phyloP scores from a whole-genome alignment of 2,888 invertebrate species.

The Latrodectus hesperus region DNA sequence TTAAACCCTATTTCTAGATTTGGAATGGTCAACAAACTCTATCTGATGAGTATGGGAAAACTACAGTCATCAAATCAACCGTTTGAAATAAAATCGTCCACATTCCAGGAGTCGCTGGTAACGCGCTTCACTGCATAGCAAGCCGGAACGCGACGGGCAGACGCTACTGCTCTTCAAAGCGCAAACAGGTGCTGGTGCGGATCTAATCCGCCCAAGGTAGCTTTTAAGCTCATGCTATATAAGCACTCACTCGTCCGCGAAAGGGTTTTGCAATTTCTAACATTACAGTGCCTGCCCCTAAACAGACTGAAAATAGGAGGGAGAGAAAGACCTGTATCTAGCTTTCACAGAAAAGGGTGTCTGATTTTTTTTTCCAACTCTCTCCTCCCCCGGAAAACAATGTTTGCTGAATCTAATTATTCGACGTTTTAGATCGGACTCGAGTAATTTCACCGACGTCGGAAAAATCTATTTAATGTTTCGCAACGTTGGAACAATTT shows the following conservation, averaged over 20 bases:
- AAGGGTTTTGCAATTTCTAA: slow-evolving; percentile 2
- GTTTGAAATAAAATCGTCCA: no score
- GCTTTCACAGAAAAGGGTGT: no score
- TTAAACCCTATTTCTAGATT: no score
- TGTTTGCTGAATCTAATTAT: slow-evolving; percentile 67
- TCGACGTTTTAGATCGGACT: slow-evolving; percentile 56
- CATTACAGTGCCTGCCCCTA: background rate
- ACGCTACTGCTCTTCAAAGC: background rate
- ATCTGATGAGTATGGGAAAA: no score
- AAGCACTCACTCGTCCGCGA: background rate
- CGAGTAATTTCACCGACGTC: slow-evolving; percentile 46
- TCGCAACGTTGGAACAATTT: slow-evolving; percentile 21
- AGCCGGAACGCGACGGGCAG: background rate
- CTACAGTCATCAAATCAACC: no score
- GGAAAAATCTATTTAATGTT: slow-evolving; percentile 59
- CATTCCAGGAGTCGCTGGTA: background rate
- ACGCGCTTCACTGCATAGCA: background rate
- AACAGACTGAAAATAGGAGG: background rate
- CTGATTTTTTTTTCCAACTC: no score
- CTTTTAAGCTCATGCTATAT: background rate
- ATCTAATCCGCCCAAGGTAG: background rate
- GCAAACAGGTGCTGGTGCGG: background rate
- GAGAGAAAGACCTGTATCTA: background rate
- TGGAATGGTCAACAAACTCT: no score
- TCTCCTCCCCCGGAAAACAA: no score